A percentile compares a stretch with the other conserved stretches of the same genome.
Evolutionary conservation across 2,797 vertebrate species (phyloP).

Genomic region (Crypturellus tataupa): DNA sequence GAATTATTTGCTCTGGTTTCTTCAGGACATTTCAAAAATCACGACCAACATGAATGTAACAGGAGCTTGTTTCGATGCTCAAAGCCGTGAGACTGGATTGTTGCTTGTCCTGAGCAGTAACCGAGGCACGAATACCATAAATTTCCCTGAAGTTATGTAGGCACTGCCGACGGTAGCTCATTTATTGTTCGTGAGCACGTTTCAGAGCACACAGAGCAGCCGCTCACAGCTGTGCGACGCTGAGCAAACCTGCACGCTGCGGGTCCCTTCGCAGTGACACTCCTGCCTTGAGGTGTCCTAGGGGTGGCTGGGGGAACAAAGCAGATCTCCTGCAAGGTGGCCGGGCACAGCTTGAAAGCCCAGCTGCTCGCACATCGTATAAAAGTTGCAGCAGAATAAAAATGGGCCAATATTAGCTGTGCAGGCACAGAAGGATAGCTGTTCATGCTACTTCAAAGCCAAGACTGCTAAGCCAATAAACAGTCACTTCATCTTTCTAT

Average conservation of each 20-base stretch:
- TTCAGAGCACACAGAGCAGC: neutral
- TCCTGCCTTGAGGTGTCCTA: neutral
- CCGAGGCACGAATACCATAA: neutral
- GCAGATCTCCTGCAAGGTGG: neutral
- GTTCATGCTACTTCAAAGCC: neutral
- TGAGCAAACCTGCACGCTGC: neutral
- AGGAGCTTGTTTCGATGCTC: neutral
- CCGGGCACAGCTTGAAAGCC: neutral
- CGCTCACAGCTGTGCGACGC: neutral
- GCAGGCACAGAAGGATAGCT: neutral
- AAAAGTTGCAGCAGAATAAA: neutral
- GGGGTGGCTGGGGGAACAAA: neutral
- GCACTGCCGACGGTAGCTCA: neutral
- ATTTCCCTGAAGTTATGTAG: neutral
- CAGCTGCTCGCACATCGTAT: neutral
- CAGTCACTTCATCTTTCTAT: neutral
- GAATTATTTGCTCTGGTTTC: neutral
- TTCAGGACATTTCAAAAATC: neutral
- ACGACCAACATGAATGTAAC: neutral
- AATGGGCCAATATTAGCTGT: neutral
- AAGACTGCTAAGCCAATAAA: neutral
- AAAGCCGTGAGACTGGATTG: neutral
- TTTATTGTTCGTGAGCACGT: neutral
- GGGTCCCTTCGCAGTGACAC: too few relatives aligned
- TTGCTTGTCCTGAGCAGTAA: neutral